Evolutionary conservation across 1,140 invertebrate species (phyloP).

Genomic region (Melanaphis sacchari): DNA sequence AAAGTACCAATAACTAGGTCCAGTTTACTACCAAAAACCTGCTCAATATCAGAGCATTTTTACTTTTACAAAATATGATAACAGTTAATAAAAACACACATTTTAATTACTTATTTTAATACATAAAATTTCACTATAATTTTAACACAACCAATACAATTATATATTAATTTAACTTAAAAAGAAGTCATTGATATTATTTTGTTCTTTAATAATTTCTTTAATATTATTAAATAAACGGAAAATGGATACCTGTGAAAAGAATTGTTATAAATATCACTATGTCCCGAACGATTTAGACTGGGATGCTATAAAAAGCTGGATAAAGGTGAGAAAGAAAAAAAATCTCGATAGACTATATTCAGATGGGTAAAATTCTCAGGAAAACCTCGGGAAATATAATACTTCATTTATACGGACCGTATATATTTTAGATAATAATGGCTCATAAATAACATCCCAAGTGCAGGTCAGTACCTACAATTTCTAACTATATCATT

Average conservation of each 20-base stretch:
- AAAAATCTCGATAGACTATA: background rate
- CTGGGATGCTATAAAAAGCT: background rate
- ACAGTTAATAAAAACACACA: no score
- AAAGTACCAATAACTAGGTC: no score
- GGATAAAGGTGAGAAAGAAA: background rate
- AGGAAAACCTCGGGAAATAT: background rate
- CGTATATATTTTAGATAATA: background rate
- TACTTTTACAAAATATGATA: no score
- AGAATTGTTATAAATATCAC: background rate
- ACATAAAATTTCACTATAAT: background rate
- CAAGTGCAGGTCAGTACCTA: background rate
- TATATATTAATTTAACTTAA: background rate
- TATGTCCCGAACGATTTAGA: conserved; percentile 3
- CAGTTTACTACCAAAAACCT: no score
- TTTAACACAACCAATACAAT: background rate
- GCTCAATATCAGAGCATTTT: no score
- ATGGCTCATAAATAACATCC: conserved; percentile 21
- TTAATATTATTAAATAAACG: background rate
- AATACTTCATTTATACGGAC: conserved; percentile 15
- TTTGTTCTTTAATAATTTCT: background rate
- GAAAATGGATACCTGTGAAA: background rate
- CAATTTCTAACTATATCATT: background rate
- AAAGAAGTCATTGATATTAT: background rate
- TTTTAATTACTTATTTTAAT: no score
- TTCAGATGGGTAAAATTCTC: background rate